A percentile compares a stretch with the other conserved stretches of the same genome.
Conservation (phyloP, 1,140 invertebrate species). For the Cotesia chilonis region DNA sequence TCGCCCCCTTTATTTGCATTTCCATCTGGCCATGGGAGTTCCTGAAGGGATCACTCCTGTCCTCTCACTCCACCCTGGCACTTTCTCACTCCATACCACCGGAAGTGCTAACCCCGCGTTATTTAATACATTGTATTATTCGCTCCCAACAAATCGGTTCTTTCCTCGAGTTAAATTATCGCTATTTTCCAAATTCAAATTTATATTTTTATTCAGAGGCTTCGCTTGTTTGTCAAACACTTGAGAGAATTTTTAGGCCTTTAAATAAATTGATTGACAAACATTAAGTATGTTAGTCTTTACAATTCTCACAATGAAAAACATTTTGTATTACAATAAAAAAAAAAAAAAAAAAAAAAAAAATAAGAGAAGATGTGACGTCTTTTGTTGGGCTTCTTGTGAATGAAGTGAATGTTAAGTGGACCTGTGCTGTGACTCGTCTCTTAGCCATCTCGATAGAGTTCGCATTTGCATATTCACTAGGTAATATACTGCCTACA, state of each 20-base stretch:
- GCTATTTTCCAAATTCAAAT: no score
- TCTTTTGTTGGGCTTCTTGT: not conserved
- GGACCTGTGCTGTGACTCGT: not conserved
- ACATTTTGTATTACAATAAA: not conserved
- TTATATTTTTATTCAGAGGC: no score
- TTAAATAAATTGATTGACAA: no score
- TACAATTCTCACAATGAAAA: no score
- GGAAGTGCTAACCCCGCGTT: conserved; percentile 22
- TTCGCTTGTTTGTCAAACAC: no score
- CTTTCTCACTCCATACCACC: conserved; percentile 2
- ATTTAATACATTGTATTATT: conserved; percentile 14
- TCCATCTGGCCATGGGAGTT: conserved; percentile 34
- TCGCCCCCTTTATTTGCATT: conserved; percentile 39
- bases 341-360: not conserved
- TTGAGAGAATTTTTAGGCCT: no score
- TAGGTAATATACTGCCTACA: no score
- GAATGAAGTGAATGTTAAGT: conserved; percentile 19
- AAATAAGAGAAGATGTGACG: not conserved
- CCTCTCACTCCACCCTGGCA: not conserved
- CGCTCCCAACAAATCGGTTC: not conserved
- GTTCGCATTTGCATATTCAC: conserved; percentile 5
- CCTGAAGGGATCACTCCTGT: conserved; percentile 19
- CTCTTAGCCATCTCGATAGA: conserved; percentile 12
- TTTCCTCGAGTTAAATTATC: not conserved
- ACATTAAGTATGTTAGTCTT: no score